These are phyloP conservation scores for Tyto alba DNA, from an alignment of 2,113 vertebrate genomes.

Conservation along the genomic window DNA sequence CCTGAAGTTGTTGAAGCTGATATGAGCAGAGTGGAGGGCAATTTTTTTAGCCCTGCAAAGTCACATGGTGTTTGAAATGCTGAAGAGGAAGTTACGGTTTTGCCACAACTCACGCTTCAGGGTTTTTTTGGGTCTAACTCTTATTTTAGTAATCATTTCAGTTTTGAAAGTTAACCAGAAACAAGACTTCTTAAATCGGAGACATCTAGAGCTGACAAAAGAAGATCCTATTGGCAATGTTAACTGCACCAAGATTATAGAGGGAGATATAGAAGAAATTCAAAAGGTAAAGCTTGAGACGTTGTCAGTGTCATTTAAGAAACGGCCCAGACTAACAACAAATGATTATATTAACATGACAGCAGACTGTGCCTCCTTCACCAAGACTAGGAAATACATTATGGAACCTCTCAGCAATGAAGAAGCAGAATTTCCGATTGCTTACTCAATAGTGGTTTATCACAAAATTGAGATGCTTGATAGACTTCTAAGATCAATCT, in stretches of 20 bases:
- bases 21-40: neutral
- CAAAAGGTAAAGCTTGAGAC: slow-evolving; percentile 73
- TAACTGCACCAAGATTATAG: slow-evolving; percentile 81
- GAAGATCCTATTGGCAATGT: slow-evolving; percentile 61
- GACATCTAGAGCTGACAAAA: slow-evolving; percentile 68
- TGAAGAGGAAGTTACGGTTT: slow-evolving; percentile 80
- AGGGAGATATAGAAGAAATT: slow-evolving; percentile 76
- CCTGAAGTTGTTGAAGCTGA: neutral
- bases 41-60: neutral
- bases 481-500: slow-evolving; percentile 81
- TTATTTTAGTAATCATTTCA: slow-evolving; percentile 52
- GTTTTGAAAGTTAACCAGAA: slow-evolving; percentile 73
- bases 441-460: slow-evolving; percentile 88
- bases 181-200: slow-evolving; percentile 36
- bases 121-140: slow-evolving; percentile 48
- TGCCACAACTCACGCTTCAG: slow-evolving; percentile 52
- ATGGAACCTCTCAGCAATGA: slow-evolving; percentile 79
- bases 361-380: slow-evolving; percentile 76
- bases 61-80: slow-evolving; percentile 57
- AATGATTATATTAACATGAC: slow-evolving; percentile 80
- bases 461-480: slow-evolving; percentile 91
- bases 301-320: slow-evolving; percentile 70
- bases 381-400: slow-evolving; percentile 79
- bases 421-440: slow-evolving; percentile 85
- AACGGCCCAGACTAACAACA: slow-evolving; percentile 59